These are phyloP conservation scores for Ciconia nigra DNA, from an alignment of 2,797 vertebrate species.

Conservation along the genomic window DNA sequence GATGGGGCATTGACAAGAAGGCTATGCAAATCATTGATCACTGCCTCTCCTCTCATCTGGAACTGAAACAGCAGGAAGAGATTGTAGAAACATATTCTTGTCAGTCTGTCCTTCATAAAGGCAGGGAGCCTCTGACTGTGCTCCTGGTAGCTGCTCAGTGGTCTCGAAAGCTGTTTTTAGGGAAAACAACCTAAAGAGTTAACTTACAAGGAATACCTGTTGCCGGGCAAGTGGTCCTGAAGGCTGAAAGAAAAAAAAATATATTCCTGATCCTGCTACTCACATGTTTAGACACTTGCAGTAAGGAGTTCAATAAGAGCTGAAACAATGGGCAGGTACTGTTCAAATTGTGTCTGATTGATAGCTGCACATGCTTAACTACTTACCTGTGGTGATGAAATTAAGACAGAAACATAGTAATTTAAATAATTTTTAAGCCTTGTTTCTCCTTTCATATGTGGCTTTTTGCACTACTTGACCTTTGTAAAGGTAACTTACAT, in stretches of 20 bases:
- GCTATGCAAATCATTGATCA: not conserved
- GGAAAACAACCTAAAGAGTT: not conserved
- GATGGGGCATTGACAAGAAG: not conserved
- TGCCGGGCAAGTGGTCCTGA: not conserved
- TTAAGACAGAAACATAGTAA: not conserved
- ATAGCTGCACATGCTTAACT: not conserved
- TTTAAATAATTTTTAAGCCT: not conserved
- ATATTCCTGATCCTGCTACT: not conserved
- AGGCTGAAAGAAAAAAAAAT: not conserved
- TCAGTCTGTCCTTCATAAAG: not conserved
- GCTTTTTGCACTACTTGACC: not conserved
- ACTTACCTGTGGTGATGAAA: not conserved
- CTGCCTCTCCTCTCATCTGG: not conserved
- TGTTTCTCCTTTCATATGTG: not conserved
- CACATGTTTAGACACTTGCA: not conserved
- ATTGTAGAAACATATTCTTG: not conserved
- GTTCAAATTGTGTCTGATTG: not conserved
- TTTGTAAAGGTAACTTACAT: not conserved
- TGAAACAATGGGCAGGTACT: not conserved
- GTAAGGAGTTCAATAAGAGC: not conserved
- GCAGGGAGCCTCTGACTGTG: not conserved
- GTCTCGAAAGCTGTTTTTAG: not conserved
- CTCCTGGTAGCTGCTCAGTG: not conserved
- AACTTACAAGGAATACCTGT: not conserved
- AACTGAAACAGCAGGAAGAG: not conserved